These are phyloP conservation scores for Petrosia ficiformis DNA, from an alignment of 37 sponge, comb jelly and placozoan genomes.

Conservation along the genomic window DNA sequence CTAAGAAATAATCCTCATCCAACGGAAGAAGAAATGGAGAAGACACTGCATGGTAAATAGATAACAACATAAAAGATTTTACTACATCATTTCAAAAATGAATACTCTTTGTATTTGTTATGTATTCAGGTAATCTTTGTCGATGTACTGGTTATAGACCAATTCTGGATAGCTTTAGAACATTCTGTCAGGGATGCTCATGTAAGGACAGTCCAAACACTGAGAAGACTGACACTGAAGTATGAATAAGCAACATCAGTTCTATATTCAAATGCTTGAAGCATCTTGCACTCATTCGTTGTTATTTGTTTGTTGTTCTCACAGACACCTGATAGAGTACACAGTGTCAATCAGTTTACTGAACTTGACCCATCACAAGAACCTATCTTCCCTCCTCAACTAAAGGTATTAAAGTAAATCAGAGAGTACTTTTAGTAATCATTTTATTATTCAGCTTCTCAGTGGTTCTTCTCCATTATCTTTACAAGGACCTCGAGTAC, in stretches of 20 bases:
- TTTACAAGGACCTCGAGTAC: conserved; percentile 16
- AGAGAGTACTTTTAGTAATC: not conserved
- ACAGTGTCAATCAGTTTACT: conserved; percentile 15
- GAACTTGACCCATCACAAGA: conserved; percentile 60
- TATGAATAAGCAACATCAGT: no score
- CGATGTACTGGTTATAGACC: conserved; percentile 70
- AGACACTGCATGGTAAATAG: conserved; percentile 29
- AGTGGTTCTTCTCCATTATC: conserved; percentile 5
- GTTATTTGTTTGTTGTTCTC: not conserved
- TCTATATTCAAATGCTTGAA: conserved; percentile 28
- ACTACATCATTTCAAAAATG: no score
- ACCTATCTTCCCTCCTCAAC: conserved; percentile 64
- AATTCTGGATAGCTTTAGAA: conserved; percentile 56
- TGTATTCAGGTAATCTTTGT: conserved; percentile 45
- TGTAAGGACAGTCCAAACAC: not conserved
- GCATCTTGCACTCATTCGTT: not conserved
- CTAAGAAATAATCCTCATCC: conserved; percentile 48
- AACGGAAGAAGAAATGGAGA: conserved; percentile 47
- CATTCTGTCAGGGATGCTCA: conserved; percentile 27
- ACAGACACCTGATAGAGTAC: conserved; percentile 19
- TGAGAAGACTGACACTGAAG: no score
- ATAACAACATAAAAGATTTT: no score
- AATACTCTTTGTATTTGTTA: not conserved
- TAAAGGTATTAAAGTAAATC: conserved; percentile 25
- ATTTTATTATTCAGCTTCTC: conserved; percentile 1